Conservation (phyloP, 2,113 vertebrate species). For the Epinephelus moara region DNA sequence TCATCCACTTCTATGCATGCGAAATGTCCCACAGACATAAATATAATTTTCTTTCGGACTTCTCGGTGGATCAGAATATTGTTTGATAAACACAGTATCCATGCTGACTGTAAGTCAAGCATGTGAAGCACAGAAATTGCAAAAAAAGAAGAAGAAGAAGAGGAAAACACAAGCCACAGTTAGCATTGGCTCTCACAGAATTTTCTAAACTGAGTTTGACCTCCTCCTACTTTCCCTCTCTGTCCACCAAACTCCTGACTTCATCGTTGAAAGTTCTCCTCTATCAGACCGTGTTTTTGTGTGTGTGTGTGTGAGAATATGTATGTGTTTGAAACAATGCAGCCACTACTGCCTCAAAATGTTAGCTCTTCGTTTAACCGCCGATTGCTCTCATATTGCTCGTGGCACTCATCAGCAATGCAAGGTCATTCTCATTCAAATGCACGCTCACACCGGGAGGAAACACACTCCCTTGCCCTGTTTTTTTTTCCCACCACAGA, state of each 20-base stretch:
- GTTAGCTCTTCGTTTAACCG: constrained; percentile 67
- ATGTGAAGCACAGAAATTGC: constrained; percentile 50
- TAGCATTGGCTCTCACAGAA: constrained; percentile 53
- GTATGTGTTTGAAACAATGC: constrained; percentile 58
- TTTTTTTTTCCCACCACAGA: constrained; percentile 77
- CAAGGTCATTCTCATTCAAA: constrained; percentile 84
- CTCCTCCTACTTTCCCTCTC: constrained; percentile 46
- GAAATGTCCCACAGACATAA: constrained; percentile 60
- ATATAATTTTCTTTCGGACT: constrained; percentile 50
- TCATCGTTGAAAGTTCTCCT: constrained; percentile 52
- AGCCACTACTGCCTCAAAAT: constrained; percentile 68
- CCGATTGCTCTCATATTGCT: constrained; percentile 78
- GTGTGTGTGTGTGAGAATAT: constrained; percentile 15
- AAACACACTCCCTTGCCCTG: constrained; percentile 69
- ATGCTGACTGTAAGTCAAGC: constrained; percentile 66
- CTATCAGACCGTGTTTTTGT: constrained; percentile 41
- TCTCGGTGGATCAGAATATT: constrained; percentile 59
- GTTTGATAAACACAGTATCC: constrained; percentile 70
- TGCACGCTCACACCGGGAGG: constrained; percentile 76
- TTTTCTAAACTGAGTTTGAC: constrained; percentile 68
- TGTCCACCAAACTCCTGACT: constrained; percentile 38
- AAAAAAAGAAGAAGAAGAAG: neutral
- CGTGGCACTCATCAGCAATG: constrained; percentile 79
- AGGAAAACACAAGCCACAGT: constrained; percentile 64
- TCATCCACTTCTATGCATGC: constrained; percentile 54